Base-by-base conservation (phyloP, 2,888 invertebrate genomes). In the Entomobrya proxima region DNA sequence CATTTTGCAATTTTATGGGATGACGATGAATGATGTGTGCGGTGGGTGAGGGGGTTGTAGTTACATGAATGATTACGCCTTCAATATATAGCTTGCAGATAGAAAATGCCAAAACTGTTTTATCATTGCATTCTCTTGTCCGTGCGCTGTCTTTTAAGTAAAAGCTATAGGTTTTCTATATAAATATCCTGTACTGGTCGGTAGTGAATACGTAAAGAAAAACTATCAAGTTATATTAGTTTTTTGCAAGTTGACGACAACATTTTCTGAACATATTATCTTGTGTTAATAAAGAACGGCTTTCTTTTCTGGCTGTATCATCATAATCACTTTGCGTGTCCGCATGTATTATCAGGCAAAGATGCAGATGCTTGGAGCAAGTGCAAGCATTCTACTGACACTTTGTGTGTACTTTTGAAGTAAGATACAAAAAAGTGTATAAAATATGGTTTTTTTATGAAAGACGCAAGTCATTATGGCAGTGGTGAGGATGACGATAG, bases 401-500 rank as follows among this genome's bases (percentile, higher is more conserved):
- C 24, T 5, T 69, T 69, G 47, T 69, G 44, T 69, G 47, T 69
- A n/a, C n/a, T n/a, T n/a, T n/a, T n/a, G n/a, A n/a, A n/a, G 44
- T 27, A 69, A 67, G 44, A 15, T 44, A 69, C 69, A 69, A n/a
- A n/a, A n/a, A n/a, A 69, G 69, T 69, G 69, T 40, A 69, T 69
- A 40, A n/a, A n/a, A n/a, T n/a, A n/a, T n/a, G n/a, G n/a, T 69
- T 40, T 24, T 7, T 21, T 47, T 40, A 69, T 44, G 69, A 69
- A 69, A 69, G 69, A 69, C 44, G 69, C 69, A 69, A 69, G 69
- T 69, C 69, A 69, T n/a, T n/a, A n/a, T n/a, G n/a, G n/a, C n/a
- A n/a, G n/a, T 69, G 27, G 7, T 69, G 44, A 40, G 37, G 21
- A 37, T 69, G 35, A 35, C 18, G n/a, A 24, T 69, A 44, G 27